Percentiles rank a stretch among this genome's conserved stretches.
Conservation (phyloP, 2,888 invertebrate species). For the Girardia tigrina region DNA sequence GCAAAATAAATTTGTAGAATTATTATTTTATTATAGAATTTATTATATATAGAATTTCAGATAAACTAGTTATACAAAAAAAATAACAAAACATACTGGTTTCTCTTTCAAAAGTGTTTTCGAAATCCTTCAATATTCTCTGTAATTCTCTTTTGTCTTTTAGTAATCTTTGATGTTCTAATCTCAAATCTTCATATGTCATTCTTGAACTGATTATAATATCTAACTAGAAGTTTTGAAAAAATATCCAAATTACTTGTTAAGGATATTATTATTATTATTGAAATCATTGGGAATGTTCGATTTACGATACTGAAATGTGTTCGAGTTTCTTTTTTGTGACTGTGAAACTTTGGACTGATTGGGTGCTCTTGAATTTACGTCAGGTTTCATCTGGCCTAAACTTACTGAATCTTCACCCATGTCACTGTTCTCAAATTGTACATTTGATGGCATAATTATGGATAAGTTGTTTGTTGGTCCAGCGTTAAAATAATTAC, state of each 20-base stretch:
- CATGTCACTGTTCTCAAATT: constrained; percentile 3
- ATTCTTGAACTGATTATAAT: background rate
- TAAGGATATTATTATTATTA: background rate
- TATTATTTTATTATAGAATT: too few species aligned
- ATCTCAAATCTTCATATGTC: background rate
- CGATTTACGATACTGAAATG: background rate
- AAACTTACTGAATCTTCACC: background rate
- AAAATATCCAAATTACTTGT: background rate
- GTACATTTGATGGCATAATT: constrained; percentile 1
- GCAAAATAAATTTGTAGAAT: too few species aligned
- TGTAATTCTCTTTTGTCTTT: constrained; percentile 7
- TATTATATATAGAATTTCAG: too few species aligned
- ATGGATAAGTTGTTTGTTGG: background rate
- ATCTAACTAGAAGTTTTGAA: background rate
- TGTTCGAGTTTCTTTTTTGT: background rate
- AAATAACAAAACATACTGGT: too few species aligned
- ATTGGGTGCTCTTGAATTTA: background rate
- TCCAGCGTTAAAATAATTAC: background rate
- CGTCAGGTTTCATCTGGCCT: background rate
- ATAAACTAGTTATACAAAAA: too few species aligned
- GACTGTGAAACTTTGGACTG: background rate
- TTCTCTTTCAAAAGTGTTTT: constrained; percentile 1
- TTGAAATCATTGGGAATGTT: background rate
- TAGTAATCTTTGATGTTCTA: background rate
- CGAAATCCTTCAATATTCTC: constrained; percentile 1